Evolutionary conservation across 53 echinoderm and acorn worm genomes (phyloP).

Genomic region (Arbacia lixula): DNA sequence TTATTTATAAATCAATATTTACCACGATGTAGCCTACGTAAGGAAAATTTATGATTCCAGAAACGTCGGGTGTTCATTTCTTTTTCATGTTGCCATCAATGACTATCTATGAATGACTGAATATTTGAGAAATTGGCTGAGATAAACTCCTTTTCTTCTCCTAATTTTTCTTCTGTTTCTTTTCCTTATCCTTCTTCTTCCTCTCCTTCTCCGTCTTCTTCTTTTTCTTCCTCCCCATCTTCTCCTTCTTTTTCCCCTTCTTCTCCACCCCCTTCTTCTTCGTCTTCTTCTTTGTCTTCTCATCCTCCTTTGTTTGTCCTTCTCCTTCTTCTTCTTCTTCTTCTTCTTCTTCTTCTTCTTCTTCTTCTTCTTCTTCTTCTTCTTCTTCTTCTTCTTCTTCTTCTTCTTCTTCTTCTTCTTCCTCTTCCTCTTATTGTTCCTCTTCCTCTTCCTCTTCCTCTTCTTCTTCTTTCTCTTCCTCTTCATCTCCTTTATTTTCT

Average conservation of each 20-base stretch:
- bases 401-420: constrained; percentile 18
- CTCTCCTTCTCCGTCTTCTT: background rate
- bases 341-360: background rate
- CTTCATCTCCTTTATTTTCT: background rate
- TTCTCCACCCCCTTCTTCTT: background rate
- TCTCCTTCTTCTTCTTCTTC: background rate
- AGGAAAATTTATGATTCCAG: too few species aligned
- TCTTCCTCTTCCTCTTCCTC: background rate
- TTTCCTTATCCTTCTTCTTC: background rate
- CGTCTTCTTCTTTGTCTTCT: background rate
- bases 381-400: constrained; percentile 5
- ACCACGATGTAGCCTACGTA: too few species aligned
- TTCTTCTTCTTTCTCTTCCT: background rate
- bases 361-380: background rate
- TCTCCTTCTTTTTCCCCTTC: background rate
- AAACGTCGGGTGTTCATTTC: too few species aligned
- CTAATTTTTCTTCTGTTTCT: background rate
- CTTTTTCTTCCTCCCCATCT: background rate
- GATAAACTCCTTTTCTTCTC: too few species aligned
- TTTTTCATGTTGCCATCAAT: too few species aligned
- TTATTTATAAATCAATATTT: too few species aligned
- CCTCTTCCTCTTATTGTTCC: background rate
- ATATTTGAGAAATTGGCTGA: too few species aligned
- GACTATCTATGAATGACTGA: too few species aligned
- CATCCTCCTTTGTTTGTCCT: background rate